A percentile compares a stretch with the other conserved stretches of the same genome.
Evolutionary conservation across 2,797 vertebrate species (phyloP).

Genomic region (Schizothorax lantsangensis): DNA sequence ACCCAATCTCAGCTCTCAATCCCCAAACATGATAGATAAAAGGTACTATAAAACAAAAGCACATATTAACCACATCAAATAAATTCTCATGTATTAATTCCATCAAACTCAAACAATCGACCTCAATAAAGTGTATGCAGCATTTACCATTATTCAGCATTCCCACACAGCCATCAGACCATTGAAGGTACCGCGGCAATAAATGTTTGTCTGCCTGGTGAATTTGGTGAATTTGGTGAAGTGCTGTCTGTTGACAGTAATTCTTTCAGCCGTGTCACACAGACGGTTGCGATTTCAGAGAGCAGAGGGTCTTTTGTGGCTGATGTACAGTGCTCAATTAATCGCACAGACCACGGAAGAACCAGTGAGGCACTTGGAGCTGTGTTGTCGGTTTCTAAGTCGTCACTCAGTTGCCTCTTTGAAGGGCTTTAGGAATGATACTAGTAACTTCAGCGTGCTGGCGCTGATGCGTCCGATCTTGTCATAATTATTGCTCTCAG

Average conservation of each 20-base stretch:
- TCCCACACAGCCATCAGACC: too few relatives aligned
- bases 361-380: slow-evolving; percentile 12
- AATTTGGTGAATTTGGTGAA: too few relatives aligned
- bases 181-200: too few relatives aligned
- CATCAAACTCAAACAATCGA: too few relatives aligned
- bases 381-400: slow-evolving; percentile 34
- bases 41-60: too few relatives aligned
- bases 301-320: neutral
- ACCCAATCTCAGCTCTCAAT: too few relatives aligned
- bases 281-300: neutral
- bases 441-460: slow-evolving; percentile 7
- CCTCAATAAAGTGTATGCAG: too few relatives aligned
- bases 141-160: too few relatives aligned
- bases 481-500: slow-evolving; percentile 34
- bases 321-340: slow-evolving; percentile 4
- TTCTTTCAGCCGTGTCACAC: neutral
- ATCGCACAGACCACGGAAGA: slow-evolving; percentile 30
- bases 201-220: too few relatives aligned
- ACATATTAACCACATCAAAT: too few relatives aligned
- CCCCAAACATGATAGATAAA: too few relatives aligned
- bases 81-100: too few relatives aligned
- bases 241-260: neutral
- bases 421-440: slow-evolving; percentile 37
- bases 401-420: slow-evolving; percentile 36
- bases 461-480: slow-evolving; percentile 19